Evolutionary conservation across 1,140 invertebrate genomes (phyloP), one percentile per base, ranked within the genome.

Genomic region (Aphaenogaster floridana): DNA sequence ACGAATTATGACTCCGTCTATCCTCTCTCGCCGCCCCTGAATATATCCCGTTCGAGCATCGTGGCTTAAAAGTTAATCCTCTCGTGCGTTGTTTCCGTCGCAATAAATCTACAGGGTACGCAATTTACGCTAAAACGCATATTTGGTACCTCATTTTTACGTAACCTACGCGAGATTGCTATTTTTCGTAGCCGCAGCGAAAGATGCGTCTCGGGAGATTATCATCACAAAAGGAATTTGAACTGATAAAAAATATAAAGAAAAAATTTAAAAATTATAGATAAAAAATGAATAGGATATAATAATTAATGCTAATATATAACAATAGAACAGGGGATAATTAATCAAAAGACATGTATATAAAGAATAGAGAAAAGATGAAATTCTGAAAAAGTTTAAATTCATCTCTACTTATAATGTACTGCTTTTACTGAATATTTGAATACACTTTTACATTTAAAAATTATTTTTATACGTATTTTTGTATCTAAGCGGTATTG

Each of bases 1-100:
- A 89, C 86, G 79, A 91, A 87, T 91, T 86, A 91, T 59, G 61
- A 76, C 48, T 87, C 17, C 39, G 50, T 50, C 63, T 42, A 66
- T 89, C 64, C 61, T 84, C n/a, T 45, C 36, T 39, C 76, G 17
- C 21, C 17, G 36, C 34, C 34, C 34, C 34, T 63, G 48, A 66
- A 71, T 86, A 87, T 81, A 83, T 68, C 9, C 48, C n/a, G 6
- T 66, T 28, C 28, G 45, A 72, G 45, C 28, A 39, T 42, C 13
- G 34, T 83, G 28, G 39, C 36, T 83, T 84, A 89, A 88, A 86
- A 79, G 39, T 80, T 85, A 79, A 90, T 88, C 68, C 54, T 48
- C 17, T 59, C 1, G 68, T 39, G 39, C 15, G 68, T 66, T 71
- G 64, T 69, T 86, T 76, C 28, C 63, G 50, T 86, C 45, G 61